These are phyloP conservation scores for Scaeva pyrastri DNA, from an alignment of 2,888 invertebrate species.

Conservation along the genomic window DNA sequence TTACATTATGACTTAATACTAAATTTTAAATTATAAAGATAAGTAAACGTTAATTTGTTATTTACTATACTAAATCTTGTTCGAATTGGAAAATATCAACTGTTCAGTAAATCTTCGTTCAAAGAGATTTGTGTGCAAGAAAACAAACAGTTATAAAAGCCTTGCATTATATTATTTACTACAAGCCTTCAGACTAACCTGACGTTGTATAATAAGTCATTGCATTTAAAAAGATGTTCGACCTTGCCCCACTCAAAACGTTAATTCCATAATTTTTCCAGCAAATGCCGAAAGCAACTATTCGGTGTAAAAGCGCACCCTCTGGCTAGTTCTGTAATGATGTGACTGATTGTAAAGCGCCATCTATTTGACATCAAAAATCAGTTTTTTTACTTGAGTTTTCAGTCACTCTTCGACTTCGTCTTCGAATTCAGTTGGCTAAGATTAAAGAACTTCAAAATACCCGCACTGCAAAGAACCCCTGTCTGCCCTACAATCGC, in stretches of 20 bases:
- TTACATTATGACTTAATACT: too few species aligned
- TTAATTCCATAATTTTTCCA: slow-evolving; percentile 14
- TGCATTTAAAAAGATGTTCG: neutral
- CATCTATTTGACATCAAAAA: slow-evolving; percentile 43
- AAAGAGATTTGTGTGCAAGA: too few species aligned
- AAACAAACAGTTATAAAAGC: too few species aligned
- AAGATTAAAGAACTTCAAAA: slow-evolving; percentile 51
- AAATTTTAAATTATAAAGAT: too few species aligned
- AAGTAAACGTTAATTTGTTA: too few species aligned
- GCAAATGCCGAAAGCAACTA: neutral
- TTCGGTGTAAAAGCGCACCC: slow-evolving; percentile 18
- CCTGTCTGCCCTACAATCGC: slow-evolving; percentile 41
- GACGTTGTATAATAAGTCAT: too few species aligned
- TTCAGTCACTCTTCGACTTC: slow-evolving; percentile 16
- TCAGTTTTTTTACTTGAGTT: slow-evolving; percentile 33
- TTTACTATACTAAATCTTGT: too few species aligned
- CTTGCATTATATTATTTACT: too few species aligned
- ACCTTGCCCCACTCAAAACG: slow-evolving; percentile 20
- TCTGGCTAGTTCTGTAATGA: neutral
- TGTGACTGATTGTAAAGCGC: slow-evolving; percentile 41
- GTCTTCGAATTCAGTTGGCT: slow-evolving; percentile 66
- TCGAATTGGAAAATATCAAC: too few species aligned
- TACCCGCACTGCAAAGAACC: slow-evolving; percentile 44
- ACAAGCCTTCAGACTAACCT: neutral
- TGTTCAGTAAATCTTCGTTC: too few species aligned